These are phyloP conservation scores for Aphrocallistes beatrix DNA, from an alignment of 37 sponge, comb jelly and placozoan species.

Conservation along the genomic window DNA sequence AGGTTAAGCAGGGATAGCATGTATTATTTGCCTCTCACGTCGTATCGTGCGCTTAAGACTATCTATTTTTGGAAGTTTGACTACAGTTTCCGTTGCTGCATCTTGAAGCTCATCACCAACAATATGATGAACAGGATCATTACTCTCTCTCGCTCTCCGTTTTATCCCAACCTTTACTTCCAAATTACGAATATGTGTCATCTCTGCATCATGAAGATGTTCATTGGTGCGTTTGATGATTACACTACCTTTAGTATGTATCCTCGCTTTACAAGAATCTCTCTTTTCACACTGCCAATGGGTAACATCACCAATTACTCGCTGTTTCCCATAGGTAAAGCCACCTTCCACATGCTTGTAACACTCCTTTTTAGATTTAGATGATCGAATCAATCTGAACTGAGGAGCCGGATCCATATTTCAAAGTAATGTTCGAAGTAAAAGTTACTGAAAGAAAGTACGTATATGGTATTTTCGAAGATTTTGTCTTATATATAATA, in stretches of 20 bases:
- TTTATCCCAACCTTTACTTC: conserved; percentile 13
- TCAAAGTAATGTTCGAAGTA: no score
- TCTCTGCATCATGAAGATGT: conserved; percentile 9
- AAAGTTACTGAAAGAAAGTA: no score
- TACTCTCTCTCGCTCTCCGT: background rate
- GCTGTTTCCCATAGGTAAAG: conserved; percentile 4
- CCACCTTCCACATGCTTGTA: conserved; percentile 1
- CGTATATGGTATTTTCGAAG: no score
- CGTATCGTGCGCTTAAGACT: background rate
- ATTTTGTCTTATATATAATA: no score
- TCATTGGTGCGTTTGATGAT: background rate
- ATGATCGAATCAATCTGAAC: background rate
- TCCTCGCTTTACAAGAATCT: background rate
- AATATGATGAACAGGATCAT: background rate
- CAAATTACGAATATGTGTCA: background rate
- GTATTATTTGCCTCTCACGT: background rate
- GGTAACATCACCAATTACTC: conserved; percentile 6
- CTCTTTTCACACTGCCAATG: conserved; percentile 6
- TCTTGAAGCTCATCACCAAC: background rate
- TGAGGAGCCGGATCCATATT: no score
- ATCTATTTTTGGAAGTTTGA: background rate
- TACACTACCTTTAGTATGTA: background rate
- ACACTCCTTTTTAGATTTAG: background rate
- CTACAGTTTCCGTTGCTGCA: background rate
- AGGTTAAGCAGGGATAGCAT: background rate